phyloP scores from a whole-genome alignment of 2,797 vertebrate species.

The Myotis findleyi region DNA sequence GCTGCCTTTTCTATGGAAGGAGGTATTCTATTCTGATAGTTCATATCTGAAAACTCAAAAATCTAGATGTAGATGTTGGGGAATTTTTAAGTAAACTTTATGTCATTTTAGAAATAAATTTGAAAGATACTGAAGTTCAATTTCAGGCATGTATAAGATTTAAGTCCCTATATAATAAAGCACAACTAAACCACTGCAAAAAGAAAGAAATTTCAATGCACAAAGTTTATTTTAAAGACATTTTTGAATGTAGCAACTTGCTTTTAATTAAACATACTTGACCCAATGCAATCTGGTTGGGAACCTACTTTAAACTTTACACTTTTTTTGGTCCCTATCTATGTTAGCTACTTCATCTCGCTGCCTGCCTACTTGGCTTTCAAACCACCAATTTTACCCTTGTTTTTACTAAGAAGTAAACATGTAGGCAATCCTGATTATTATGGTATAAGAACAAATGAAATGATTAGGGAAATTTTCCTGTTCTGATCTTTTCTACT shows the following conservation, averaged over 20 bases:
- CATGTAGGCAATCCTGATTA: not conserved
- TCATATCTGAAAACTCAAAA: not conserved
- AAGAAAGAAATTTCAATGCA: not conserved
- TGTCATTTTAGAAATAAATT: constrained; percentile 47
- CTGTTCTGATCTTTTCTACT: constrained; percentile 31
- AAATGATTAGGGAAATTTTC: not conserved
- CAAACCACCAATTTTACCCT: not conserved
- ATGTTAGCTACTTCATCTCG: not conserved
- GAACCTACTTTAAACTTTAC: not conserved
- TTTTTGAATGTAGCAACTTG: not conserved
- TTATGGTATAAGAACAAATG: not conserved
- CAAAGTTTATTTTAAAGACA: not conserved
- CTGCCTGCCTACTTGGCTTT: not conserved
- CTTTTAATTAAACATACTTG: constrained; percentile 35
- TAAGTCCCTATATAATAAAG: not conserved
- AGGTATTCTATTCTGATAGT: not conserved
- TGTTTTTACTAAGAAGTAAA: constrained; percentile 43
- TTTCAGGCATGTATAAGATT: not conserved
- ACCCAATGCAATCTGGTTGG: not conserved
- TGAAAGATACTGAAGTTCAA: not conserved
- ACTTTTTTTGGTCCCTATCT: not conserved
- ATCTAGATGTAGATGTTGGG: not conserved
- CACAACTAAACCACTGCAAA: not conserved
- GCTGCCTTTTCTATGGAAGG: not conserved
- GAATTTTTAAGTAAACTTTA: constrained; percentile 8